These are phyloP conservation scores for Leiothrix lutea DNA, from an alignment of 2,113 vertebrate genomes.

Conservation along the genomic window DNA sequence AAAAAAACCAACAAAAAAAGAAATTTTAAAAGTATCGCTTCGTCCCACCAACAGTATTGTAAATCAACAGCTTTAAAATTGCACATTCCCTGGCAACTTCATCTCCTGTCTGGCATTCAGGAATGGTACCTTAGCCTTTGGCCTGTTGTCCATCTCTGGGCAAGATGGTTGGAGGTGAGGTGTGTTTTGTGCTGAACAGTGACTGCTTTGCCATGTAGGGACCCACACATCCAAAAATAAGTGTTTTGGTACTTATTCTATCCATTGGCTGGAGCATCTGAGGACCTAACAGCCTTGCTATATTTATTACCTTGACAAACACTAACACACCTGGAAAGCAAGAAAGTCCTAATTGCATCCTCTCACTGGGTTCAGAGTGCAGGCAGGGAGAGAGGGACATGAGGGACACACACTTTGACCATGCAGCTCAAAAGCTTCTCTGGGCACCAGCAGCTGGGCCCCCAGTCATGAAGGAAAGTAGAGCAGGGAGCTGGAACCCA, in stretches of 20 bases:
- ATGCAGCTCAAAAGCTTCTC: neutral
- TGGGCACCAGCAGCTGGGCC: neutral
- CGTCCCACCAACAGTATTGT: neutral
- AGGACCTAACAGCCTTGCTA: neutral
- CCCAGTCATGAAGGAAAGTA: neutral
- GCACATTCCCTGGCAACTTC: neutral
- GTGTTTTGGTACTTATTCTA: neutral
- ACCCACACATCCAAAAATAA: neutral
- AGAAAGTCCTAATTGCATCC: neutral
- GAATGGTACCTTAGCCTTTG: neutral
- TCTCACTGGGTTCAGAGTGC: neutral
- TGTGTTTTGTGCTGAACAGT: neutral
- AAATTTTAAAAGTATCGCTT: neutral
- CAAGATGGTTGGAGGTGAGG: neutral
- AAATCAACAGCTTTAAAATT: neutral
- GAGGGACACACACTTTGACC: neutral
- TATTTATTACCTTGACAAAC: neutral
- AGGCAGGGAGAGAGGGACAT: neutral
- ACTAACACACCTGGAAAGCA: neutral
- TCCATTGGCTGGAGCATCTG: neutral
- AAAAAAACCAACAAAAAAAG: no score
- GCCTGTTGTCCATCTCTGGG: neutral
- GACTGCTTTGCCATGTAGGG: neutral
- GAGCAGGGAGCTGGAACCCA: neutral
- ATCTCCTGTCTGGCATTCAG: neutral